Evolutionary conservation across 2,797 vertebrate species (phyloP).

Genomic region (Podargus strigoides): DNA sequence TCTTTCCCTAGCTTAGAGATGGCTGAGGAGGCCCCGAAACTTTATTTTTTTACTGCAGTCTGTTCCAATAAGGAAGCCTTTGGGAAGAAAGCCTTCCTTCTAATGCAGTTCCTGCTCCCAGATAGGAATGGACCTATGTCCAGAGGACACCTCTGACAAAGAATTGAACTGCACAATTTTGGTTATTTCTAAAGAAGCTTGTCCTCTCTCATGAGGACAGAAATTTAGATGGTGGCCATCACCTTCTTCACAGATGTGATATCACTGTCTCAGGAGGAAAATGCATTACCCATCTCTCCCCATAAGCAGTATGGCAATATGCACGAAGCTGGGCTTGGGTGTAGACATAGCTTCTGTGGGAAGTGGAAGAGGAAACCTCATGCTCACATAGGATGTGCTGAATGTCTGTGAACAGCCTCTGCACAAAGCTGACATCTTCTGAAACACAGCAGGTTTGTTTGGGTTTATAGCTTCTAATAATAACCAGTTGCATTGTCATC

Average conservation of each 20-base stretch:
- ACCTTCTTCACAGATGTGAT: not conserved
- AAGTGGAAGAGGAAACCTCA: not conserved
- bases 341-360: not conserved
- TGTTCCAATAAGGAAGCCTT: not conserved
- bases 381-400: not conserved
- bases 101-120: not conserved
- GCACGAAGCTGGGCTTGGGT: not conserved
- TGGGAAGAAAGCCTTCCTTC: not conserved
- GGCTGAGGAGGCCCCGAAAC: not conserved
- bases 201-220: not conserved
- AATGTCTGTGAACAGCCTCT: not conserved
- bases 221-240: not conserved
- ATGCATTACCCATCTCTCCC: not conserved
- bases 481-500: not conserved
- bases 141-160: not conserved
- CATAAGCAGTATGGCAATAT: not conserved
- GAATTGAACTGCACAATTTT: rapidly evolving
- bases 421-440: not conserved
- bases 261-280: rapidly evolving
- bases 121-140: not conserved
- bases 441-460: not conserved
- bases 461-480: not conserved
- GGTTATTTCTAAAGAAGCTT: not conserved
- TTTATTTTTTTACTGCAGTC: not conserved
- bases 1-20: not conserved